A percentile compares a stretch with the other conserved stretches of the same genome.
Conservation (phyloP, 2,113 vertebrate genomes). For the Serilophus lunatus region DNA sequence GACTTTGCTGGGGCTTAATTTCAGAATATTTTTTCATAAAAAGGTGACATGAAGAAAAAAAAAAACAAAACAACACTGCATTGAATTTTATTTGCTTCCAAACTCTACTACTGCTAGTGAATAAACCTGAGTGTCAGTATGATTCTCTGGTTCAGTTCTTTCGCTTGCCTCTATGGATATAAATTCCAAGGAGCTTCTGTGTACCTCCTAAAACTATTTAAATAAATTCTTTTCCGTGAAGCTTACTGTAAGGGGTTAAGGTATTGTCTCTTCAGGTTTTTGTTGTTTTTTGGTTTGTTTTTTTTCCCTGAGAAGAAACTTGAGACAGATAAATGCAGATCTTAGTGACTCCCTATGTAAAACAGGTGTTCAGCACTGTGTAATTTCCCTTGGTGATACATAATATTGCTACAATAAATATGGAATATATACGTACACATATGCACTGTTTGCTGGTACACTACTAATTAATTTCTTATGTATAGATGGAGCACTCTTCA, state of each 20-base stretch:
- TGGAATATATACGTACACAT: not conserved
- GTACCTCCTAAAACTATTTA: not conserved
- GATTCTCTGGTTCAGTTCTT: not conserved
- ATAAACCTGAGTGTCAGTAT: not conserved
- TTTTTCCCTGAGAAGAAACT: not conserved
- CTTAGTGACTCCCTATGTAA: not conserved
- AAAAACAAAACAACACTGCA: rapidly evolving
- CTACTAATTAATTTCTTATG: slow-evolving; percentile 5
- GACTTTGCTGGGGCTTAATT: not conserved
- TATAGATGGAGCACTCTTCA: not conserved
- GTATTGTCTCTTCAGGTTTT: not conserved
- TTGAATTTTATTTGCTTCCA: not conserved
- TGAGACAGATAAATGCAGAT: slow-evolving; percentile 13
- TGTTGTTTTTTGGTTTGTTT: not conserved
- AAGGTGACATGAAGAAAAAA: not conserved
- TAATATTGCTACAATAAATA: slow-evolving; percentile 51
- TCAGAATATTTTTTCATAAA: not conserved
- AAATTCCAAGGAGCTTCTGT: not conserved
- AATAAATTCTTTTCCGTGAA: not conserved
- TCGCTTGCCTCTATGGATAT: not conserved
- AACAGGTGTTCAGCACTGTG: slow-evolving; percentile 49
- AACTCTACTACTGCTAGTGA: not conserved
- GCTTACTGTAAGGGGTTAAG: not conserved
- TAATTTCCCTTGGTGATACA: slow-evolving; percentile 27
- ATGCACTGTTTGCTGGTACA: not conserved